Base-by-base conservation (phyloP, 2,113 vertebrate genomes). In the Leptodactylus fuscus region DNA sequence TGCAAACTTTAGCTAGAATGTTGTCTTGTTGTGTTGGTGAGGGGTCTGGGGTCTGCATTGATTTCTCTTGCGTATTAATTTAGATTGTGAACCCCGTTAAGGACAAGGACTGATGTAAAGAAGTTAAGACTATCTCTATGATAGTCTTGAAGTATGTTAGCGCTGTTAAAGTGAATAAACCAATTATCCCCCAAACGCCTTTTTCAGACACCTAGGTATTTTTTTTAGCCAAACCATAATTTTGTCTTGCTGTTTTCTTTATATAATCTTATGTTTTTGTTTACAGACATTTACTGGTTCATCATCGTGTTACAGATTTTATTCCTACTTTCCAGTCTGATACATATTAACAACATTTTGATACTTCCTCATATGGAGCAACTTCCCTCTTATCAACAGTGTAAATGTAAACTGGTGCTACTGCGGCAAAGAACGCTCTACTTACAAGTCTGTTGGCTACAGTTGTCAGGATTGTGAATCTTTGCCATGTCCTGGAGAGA, bases 401-500 rank as follows among this genome's bases (percentile, higher is more conserved):
- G n/a, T 46, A n/a, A 44, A 20, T 24, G 3, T 71, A n/a, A 44
- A 74, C 20, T 24, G 3, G 9, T 11, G n/a, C 67, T 38, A 27
- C 24, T 20, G 70, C 1, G 34, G n/a, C 36, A n/a, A 41, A 18
- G 69, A 41, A 24, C 3, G 49, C 18, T 55, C 22, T 22, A 18
- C 29, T 36, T n/a, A 6, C 12, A n/a, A 46, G 58, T 18, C 69
- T 62, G n/a, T 55, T 65, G 71, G 38, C 8, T n/a, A 34, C 36
- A 46, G 62, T 48, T 41, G 49, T 44, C 32, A 55, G 69, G 49
- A 44, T 6, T 76, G 69, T 44, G 71, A 76, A 18, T 60, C 46
- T 49, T 38, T 76, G 53, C 51, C 18, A 18, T 58, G 70, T 83
- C 8, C 20, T 32, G 71, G 27, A 44, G 51, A 76, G 53, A 62